Conservation (phyloP, 2,113 vertebrate genomes). For the Pelecanus crispus region DNA sequence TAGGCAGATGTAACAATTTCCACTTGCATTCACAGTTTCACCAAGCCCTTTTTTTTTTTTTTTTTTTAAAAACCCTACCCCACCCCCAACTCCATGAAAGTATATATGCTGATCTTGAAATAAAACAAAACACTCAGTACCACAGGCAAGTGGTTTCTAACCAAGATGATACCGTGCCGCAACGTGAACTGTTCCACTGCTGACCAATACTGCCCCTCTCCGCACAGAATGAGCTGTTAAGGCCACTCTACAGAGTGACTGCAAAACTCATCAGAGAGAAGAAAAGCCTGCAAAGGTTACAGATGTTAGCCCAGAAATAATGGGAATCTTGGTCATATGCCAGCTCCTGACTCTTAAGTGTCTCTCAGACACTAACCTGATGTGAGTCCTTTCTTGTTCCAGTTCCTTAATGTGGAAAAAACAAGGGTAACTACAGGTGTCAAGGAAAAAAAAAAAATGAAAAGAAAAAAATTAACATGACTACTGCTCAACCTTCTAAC, state of each 20-base stretch:
- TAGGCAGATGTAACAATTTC: constrained; percentile 13
- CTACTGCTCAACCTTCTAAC: background rate
- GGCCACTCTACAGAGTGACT: background rate
- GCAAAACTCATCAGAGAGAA: constrained; percentile 5
- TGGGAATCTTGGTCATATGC: background rate
- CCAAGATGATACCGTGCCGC: background rate
- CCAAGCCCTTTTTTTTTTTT: background rate
- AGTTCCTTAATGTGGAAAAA: background rate
- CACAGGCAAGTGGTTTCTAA: background rate
- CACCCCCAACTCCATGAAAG: background rate
- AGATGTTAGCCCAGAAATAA: constrained; percentile 6
- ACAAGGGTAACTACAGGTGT: background rate
- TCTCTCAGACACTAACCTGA: background rate
- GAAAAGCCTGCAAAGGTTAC: background rate
- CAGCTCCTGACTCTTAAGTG: background rate
- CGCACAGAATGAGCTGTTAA: background rate
- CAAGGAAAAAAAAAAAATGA: background rate
- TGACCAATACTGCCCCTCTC: background rate
- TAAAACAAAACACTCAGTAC: background rate
- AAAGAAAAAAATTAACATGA: background rate
- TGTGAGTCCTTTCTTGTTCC: background rate
- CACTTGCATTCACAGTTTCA: background rate
- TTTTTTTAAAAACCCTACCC: too few species aligned
- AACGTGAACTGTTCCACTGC: background rate
- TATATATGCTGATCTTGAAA: constrained; percentile 5